A percentile compares a stretch with the other conserved stretches of the same genome.
Evolutionary conservation across 2,888 invertebrate species (phyloP).

Genomic region (Diadromus collaris): DNA sequence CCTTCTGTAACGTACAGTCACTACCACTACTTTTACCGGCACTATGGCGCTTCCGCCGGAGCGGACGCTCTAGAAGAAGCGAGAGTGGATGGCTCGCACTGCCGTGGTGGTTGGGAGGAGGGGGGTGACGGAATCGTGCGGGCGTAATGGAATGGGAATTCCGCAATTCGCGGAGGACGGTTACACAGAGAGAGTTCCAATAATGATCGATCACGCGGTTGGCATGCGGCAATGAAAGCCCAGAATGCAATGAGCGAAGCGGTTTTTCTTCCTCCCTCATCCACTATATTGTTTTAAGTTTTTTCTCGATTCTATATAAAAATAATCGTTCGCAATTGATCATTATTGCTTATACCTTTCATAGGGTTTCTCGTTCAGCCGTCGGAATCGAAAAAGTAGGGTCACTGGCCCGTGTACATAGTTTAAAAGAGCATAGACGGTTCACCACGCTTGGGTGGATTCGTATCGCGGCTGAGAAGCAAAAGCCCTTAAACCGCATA

Average conservation of each 20-base stretch:
- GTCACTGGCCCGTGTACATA: background rate
- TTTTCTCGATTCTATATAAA: background rate
- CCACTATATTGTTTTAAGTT: background rate
- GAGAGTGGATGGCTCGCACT: constrained; percentile 28
- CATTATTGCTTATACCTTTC: background rate
- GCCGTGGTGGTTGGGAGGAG: too few relatives aligned
- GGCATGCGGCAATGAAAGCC: constrained; percentile 44
- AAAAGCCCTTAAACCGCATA: too few relatives aligned
- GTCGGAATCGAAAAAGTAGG: background rate
- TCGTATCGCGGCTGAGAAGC: background rate
- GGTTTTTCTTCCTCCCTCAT: constrained; percentile 21
- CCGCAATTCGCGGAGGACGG: constrained; percentile 45
- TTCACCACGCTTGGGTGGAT: background rate
- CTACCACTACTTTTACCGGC: constrained; percentile 1
- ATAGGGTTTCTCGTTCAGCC: background rate
- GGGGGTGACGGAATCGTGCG: constrained; percentile 48
- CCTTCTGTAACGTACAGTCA: constrained; percentile 33
- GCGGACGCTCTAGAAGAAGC: constrained; percentile 49
- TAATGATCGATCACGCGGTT: constrained; percentile 74
- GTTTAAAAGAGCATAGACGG: background rate
- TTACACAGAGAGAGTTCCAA: constrained; percentile 68
- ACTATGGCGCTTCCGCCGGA: constrained; percentile 11
- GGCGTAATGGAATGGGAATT: constrained; percentile 33
- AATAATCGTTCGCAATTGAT: background rate
- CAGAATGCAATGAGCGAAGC: constrained; percentile 44